Conservation (phyloP, 2,113 vertebrate genomes). For the Elephantulus edwardii region DNA sequence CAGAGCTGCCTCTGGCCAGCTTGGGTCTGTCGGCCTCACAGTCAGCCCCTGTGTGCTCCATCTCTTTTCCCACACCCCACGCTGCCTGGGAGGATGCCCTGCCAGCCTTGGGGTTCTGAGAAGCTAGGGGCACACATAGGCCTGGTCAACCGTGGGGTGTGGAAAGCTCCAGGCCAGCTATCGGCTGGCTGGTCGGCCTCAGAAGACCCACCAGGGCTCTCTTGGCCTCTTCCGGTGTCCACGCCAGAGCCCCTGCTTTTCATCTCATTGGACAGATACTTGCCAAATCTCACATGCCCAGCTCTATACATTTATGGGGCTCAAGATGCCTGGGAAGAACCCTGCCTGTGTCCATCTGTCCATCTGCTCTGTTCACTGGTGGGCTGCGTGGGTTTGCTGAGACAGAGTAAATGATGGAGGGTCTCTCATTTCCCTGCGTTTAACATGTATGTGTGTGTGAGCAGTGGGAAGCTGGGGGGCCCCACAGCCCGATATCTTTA, state of each 20-base stretch:
- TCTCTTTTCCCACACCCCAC: background rate
- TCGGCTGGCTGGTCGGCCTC: background rate
- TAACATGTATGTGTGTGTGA: fast-evolving
- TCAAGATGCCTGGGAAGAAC: background rate
- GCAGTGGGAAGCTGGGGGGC: background rate
- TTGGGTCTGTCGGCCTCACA: background rate
- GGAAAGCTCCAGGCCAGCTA: background rate
- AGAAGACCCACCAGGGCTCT: background rate
- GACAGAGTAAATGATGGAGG: background rate
- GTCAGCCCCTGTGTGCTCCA: fast-evolving
- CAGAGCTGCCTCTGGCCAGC: background rate
- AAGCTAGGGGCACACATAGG: background rate
- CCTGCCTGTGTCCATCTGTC: background rate
- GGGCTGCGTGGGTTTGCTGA: background rate
- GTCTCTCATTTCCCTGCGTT: background rate
- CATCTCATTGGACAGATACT: background rate
- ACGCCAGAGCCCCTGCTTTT: background rate
- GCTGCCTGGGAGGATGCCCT: background rate
- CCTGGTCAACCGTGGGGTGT: background rate
- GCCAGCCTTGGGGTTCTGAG: too few species aligned
- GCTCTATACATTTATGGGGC: background rate
- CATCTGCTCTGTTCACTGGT: background rate
- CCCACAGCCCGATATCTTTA: too few species aligned
- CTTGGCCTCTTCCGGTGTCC: background rate
- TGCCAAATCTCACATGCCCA: background rate